Evolutionary conservation across 2,888 invertebrate species (phyloP), one percentile per base, ranked within the genome.

Genomic region (Cheilosia urbana): DNA sequence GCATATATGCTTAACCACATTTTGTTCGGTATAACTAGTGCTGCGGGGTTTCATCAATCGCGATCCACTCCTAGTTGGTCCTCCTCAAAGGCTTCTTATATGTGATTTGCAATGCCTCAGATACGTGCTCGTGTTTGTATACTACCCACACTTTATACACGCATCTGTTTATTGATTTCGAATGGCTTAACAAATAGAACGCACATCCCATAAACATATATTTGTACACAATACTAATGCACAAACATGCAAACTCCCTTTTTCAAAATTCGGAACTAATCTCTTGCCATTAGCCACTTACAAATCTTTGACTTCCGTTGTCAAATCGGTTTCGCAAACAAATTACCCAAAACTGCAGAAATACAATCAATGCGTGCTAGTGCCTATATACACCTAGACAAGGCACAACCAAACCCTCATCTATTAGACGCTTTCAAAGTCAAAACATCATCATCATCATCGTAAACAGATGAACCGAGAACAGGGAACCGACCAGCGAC

Each of bases 261-360:
- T 68, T 63, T 21, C 15, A 51, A 49, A 17, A 42, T 40, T 49
- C 40, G 47, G 49, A 49, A 66, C 72, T 73, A 83, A 79, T 79
- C 63, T 57, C 42, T 68, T 60, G 55, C 76, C 75, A 85, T 85
- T 85, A 81, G 76, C 68, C 57, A 55, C 71, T 85, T 72, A 85
- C 85, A 81, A 85, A 85, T 85, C 66, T 47, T 49, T 47, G 62
- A 72, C 66, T 85, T 85, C 81, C 81, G 71, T 85, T 81, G 42
- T 55, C 60, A 77, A 68, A 71, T 58, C 42, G 30, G 45, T 37
- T 79, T 84, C n/a, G 55, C 80, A 68, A 80, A 79, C 66, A 80
- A 69, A 37, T 30, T 55, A 30, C 53, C 47, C 45, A 13, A 37
- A 34, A 37, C 37, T 37, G 37, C 37, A 37, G 37, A 30, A 69